Base-by-base conservation (phyloP, 2,888 invertebrate genomes). In the Lycocerus yunnanus region DNA sequence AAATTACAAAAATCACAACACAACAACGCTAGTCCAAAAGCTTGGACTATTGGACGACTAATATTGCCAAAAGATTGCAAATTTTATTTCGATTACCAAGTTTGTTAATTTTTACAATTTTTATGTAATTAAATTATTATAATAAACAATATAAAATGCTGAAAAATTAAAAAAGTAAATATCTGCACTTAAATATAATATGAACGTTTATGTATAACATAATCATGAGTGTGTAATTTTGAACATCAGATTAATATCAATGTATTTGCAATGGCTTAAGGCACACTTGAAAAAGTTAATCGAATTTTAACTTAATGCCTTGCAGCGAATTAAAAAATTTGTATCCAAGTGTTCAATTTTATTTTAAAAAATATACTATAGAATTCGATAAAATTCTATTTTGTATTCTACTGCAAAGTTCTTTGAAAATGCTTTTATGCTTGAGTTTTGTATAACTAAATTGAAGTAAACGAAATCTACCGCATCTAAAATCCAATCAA, bases 401-500 rank as follows among this genome's bases (percentile, higher is more conserved):
- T 58, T 61, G 68, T 66, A 73, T 63, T 68, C 67, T 70, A 69
- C 65, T 68, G 65, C 71, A 71, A 75, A 68, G 75, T 75, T 71
- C 75, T 75, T 72, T 70, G 72, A 72, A 75, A 75, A 75, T 72
- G 75, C 75, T 75, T 75, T 73, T 66, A 75, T 75, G 75, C 75
- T 72, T 69, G 72, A 75, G 66, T 72, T 72, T 71, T 69, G 71
- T 75, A 75, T 75, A 75, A 75, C 75, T 74, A 74, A 76, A 74
- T 76, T 76, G 73, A 73, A 73, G 71, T 63, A 74, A 73, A 71
- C 73, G 70, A 74, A 77, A 77, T 77, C 77, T 71, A 61, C 73
- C 79, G 74, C 78, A 81, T 82, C 81, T 80, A 78, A 81, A 82
- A 83, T 83, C 82, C 83, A 84, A 84, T 84, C 84, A 84, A 82